These are phyloP conservation scores for Poeciliopsis prolifica DNA, from an alignment of 2,113 vertebrate species.

Conservation along the genomic window DNA sequence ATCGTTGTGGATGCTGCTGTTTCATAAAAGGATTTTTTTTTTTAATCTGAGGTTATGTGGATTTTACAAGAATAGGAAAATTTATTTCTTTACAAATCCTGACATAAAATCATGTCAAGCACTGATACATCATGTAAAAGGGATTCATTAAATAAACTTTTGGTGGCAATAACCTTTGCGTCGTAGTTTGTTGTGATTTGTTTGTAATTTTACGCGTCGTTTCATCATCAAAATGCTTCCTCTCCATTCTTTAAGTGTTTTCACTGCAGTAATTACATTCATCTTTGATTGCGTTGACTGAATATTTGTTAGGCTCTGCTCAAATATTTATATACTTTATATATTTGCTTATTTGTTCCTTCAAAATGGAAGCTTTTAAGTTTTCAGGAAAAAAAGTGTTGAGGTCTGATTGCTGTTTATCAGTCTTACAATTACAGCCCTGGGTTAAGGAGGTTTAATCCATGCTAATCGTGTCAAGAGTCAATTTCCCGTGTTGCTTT, in stretches of 20 bases:
- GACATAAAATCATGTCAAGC: background rate
- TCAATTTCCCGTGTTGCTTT: conserved; percentile 64
- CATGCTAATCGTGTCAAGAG: conserved; percentile 59
- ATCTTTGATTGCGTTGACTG: background rate
- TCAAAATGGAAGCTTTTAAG: conserved; percentile 14
- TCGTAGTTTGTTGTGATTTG: conserved; percentile 32
- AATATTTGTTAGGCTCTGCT: background rate
- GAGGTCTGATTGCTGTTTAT: conserved; percentile 4
- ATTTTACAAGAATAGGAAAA: conserved; percentile 32
- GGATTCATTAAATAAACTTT: conserved; percentile 24
- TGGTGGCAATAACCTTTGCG: conserved; percentile 11
- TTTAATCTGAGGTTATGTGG: conserved; percentile 9
- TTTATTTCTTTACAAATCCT: conserved; percentile 12
- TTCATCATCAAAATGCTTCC: conserved; percentile 52
- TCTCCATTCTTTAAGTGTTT: conserved; percentile 5
- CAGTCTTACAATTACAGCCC: conserved; percentile 46
- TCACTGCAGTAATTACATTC: background rate
- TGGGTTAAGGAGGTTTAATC: conserved; percentile 56
- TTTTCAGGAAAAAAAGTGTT: conserved; percentile 16
- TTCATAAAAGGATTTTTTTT: conserved; percentile 27
- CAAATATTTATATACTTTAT: background rate
- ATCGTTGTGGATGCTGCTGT: conserved; percentile 28
- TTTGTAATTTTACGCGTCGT: conserved; percentile 38
- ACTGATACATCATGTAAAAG: conserved; percentile 6
- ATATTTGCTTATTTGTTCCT: background rate